phyloP scores from a whole-genome alignment of 2,888 invertebrate genomes.

The Callyntrura guangdongensis region DNA sequence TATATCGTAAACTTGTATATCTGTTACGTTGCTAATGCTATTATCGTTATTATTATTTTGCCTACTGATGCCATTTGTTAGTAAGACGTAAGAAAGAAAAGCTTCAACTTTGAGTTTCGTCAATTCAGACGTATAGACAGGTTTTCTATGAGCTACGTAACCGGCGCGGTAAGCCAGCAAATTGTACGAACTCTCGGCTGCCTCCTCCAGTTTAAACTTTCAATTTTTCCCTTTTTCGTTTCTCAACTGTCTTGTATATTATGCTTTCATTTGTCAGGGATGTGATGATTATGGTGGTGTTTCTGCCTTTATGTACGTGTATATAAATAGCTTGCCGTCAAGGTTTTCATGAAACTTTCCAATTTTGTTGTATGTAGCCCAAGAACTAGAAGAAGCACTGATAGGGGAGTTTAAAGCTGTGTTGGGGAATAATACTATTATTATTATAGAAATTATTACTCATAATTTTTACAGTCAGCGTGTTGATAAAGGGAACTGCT shows the following conservation, averaged over 20 bases:
- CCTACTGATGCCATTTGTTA: too few species aligned
- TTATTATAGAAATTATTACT: not conserved
- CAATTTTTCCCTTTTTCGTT: slow-evolving; percentile 61
- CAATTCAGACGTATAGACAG: not conserved
- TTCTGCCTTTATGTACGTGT: not conserved
- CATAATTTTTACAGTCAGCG: not conserved
- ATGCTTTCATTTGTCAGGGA: slow-evolving; percentile 49
- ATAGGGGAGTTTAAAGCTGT: not conserved
- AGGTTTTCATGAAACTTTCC: slow-evolving; percentile 58
- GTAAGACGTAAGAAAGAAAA: too few species aligned
- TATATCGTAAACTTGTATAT: too few species aligned
- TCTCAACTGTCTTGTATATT: not conserved
- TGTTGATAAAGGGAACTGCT: not conserved
- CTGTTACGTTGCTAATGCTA: too few species aligned
- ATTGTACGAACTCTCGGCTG: not conserved
- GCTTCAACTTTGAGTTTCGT: too few species aligned
- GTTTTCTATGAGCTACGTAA: not conserved
- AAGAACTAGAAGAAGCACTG: not conserved
- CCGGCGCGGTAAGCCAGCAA: not conserved
- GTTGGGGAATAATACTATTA: not conserved
- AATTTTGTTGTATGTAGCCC: slow-evolving; percentile 52
- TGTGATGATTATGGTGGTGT: not conserved
- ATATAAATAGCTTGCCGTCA: slow-evolving; percentile 63
- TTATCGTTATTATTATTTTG: too few species aligned
- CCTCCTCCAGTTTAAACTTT: slow-evolving; percentile 71